phyloP scores from a whole-genome alignment of 2,888 invertebrate species.

The Agrochola lychnidis region DNA sequence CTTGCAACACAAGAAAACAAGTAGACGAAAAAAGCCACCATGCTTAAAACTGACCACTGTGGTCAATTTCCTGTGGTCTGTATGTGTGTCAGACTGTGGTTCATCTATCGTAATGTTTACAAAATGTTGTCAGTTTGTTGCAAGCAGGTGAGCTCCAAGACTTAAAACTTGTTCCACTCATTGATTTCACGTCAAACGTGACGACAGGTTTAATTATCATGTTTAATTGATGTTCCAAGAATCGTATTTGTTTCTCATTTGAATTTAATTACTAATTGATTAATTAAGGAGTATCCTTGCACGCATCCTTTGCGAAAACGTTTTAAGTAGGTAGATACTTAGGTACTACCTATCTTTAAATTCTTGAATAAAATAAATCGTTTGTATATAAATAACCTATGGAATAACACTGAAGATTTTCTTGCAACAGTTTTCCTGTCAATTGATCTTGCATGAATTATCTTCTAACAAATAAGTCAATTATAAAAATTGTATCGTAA shows the following conservation, averaged over 20 bases:
- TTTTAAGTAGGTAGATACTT: background rate
- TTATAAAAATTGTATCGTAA: constrained; percentile 23
- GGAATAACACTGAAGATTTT: background rate
- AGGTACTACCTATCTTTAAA: background rate
- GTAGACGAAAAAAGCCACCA: background rate
- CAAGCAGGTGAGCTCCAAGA: constrained; percentile 19
- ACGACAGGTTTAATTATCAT: constrained; percentile 46
- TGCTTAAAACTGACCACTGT: background rate
- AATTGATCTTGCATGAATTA: constrained; percentile 23
- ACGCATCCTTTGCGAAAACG: constrained; percentile 15
- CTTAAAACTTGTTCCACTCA: constrained; percentile 51
- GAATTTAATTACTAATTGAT: constrained; percentile 43
- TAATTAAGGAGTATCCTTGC: constrained; percentile 11
- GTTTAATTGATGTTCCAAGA: constrained; percentile 46
- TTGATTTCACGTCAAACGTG: constrained; percentile 40
- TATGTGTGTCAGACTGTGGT: constrained; percentile 2
- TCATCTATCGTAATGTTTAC: constrained; percentile 37
- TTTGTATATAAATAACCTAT: background rate
- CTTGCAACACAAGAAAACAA: background rate
- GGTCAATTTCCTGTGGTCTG: too few relatives aligned
- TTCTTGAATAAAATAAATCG: background rate
- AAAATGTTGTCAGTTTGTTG: constrained; percentile 26
- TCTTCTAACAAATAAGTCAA: constrained; percentile 18
- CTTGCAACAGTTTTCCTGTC: constrained; percentile 16
- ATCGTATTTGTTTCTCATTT: constrained; percentile 40